phyloP scores from a whole-genome alignment of 2,113 vertebrate species.

The Percopsis transmontana region DNA sequence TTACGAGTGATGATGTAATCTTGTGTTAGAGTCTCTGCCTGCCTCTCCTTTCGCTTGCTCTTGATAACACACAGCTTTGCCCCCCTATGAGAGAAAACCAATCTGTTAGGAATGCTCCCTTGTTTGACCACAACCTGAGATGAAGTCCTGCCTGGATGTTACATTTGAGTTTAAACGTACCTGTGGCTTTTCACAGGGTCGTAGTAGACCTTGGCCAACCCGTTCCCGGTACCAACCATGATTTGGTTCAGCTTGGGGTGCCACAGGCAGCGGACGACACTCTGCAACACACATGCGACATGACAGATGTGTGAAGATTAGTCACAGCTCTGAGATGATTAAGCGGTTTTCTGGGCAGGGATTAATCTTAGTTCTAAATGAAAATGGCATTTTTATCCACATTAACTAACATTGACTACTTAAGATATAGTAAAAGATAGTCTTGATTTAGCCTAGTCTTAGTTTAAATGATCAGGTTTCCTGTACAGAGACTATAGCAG shows the following conservation, averaged over 20 bases:
- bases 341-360: too few species aligned
- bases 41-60: conserved; percentile 89
- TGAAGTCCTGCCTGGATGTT: background rate
- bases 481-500: too few species aligned
- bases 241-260: conserved; percentile 98
- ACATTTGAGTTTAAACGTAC: conserved; percentile 65
- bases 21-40: conserved; percentile 92
- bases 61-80: conserved; percentile 97
- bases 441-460: too few species aligned
- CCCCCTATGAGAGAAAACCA: conserved; percentile 77
- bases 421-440: too few species aligned
- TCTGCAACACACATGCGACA: conserved; percentile 75
- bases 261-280: conserved; percentile 96
- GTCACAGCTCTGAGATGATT: too few species aligned
- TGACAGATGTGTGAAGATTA: background rate
- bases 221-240: conserved; percentile 94
- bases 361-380: too few species aligned
- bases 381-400: too few species aligned
- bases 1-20: conserved; percentile 99
- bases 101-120: conserved; percentile 6
- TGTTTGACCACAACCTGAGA: background rate
- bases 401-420: too few species aligned
- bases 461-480: too few species aligned
- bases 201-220: conserved; percentile 94
- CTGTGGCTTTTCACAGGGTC: conserved; percentile 95